Evolutionary conservation across 2,888 invertebrate genomes (phyloP), one percentile per base, ranked within the genome.

Genomic region (Linnaemya vulpina): DNA sequence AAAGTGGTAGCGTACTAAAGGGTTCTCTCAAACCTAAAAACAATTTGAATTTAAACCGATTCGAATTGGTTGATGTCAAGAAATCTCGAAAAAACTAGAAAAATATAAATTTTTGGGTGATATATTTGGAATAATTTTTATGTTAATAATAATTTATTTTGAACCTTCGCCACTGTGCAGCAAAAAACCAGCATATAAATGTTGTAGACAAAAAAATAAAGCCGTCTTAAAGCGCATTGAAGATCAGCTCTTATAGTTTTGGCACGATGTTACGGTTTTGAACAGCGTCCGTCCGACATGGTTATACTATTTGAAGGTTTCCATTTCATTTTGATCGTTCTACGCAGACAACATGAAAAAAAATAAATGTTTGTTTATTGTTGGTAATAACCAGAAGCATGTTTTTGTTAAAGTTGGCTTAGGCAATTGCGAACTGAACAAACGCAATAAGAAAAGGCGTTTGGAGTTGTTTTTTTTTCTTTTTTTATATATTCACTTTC

Each of bases 321-420:
- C 2, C 40, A 11, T 40, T 40, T 63, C 25, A 20, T 53, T 46
- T 58, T 43, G 51, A 53, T 49, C 20, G 17, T 10, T 15, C 10
- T 60, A 51, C 8, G 30, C 35, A 68, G 51, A 49, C 15, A 58
- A 53, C 15, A 20, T 55, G 38, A 38, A n/a, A 30, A 38, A 13
- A 71, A 70, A 82, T 20, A 75, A 70, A 81, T 70, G 62, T 75
- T 81, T 81, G 68, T 70, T 70, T 70, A 67, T 51, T 62, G 76
- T 38, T 25, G 60, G 38, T 71, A 58, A 84, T 58, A 81, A 77
- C 51, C 84, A 84, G 84, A 62, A 81, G 81, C 73, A 73, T 74
- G 77, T 77, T 49, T n/a, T 53, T 20, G 58, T 43, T 46, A 8
- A 55, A 65, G 11, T n/a, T 35, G 43, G 35, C 46, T 35, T 35